Conservation (phyloP, 2,113 vertebrate species). For the Sapayoa aenigma region DNA sequence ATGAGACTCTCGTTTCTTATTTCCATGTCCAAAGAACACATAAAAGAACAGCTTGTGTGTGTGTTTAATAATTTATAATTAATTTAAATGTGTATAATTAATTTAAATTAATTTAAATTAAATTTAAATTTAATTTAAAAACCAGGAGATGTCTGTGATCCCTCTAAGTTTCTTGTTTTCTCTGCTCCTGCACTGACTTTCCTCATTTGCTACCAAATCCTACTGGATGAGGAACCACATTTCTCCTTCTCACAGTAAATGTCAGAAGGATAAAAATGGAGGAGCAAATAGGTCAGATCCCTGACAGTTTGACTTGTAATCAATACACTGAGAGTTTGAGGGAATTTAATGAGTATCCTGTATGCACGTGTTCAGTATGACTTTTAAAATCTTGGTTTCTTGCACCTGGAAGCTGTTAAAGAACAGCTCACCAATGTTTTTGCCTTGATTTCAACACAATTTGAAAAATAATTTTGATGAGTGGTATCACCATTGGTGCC, state of each 20-base stretch:
- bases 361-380: background rate
- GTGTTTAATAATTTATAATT: background rate
- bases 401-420: background rate
- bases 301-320: constrained; percentile 1
- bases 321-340: background rate
- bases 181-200: background rate
- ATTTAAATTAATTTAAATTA: no score
- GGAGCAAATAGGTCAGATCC: background rate
- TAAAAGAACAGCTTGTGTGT: background rate
- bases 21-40: background rate
- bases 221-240: background rate
- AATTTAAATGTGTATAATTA: background rate
- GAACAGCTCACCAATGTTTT: background rate
- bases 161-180: background rate
- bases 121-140: no score
- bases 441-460: background rate
- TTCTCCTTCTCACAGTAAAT: background rate
- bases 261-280: background rate
- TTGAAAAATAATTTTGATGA: background rate
- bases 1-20: background rate
- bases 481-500: background rate
- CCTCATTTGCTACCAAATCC: background rate
- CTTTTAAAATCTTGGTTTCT: background rate
- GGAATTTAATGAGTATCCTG: background rate
- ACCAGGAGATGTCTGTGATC: background rate